Conservation (phyloP, 2,113 vertebrate genomes). For the Crotalus viridis region DNA sequence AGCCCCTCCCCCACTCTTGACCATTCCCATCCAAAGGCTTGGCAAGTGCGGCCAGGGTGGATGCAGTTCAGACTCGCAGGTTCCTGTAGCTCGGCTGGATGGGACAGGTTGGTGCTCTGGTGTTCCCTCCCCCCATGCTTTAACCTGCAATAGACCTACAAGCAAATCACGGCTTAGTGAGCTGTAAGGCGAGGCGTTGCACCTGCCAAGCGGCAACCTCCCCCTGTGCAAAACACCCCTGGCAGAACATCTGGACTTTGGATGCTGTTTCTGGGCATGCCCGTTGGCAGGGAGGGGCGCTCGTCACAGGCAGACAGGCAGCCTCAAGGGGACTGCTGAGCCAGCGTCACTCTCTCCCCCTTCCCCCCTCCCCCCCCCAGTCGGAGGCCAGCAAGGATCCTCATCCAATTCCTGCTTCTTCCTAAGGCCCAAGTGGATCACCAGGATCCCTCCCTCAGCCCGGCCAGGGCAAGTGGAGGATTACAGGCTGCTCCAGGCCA, state of each 20-base stretch:
- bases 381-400: background rate
- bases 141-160: background rate
- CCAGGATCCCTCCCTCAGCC: background rate
- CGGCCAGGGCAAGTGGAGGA: background rate
- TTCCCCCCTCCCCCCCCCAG: accelerated
- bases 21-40: background rate
- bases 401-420: background rate
- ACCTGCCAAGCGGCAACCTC: background rate
- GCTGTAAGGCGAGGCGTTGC: background rate
- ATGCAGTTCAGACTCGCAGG: background rate
- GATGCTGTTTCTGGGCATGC: background rate
- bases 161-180: background rate
- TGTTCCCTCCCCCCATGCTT: background rate
- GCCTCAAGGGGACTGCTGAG: too few species aligned
- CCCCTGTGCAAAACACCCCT: background rate
- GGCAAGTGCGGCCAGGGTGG: background rate
- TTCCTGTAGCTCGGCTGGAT: background rate
- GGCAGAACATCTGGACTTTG: background rate
- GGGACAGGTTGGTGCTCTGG: background rate
- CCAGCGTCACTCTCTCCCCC: background rate
- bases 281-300: background rate
- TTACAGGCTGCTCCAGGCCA: too few species aligned
- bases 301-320: too few species aligned
- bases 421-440: background rate
- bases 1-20: background rate